Conservation (phyloP, 2,113 vertebrate genomes). For the Chaenocephalus aceratus region DNA sequence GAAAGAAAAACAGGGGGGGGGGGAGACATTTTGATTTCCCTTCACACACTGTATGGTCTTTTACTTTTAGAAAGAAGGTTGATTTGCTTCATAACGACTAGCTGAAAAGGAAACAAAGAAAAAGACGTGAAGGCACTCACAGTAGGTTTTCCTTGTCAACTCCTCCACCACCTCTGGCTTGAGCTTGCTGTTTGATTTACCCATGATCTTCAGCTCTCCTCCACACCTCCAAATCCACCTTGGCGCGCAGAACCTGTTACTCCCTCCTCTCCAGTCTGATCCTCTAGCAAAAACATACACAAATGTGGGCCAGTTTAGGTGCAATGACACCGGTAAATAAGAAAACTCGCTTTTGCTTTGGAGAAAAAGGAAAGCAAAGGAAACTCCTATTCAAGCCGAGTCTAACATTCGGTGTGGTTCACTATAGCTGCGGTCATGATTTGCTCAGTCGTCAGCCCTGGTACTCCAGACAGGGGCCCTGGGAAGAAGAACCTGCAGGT, state of each 20-base stretch:
- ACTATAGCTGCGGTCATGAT: slow-evolving; percentile 43
- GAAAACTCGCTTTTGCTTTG: slow-evolving; percentile 28
- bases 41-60: slow-evolving; percentile 12
- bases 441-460: slow-evolving; percentile 52
- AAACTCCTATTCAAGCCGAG: slow-evolving; percentile 49
- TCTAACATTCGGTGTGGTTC: slow-evolving; percentile 25
- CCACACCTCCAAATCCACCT: slow-evolving; percentile 68
- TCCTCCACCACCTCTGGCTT: slow-evolving; percentile 96
- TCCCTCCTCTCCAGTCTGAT: slow-evolving; percentile 60
- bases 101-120: slow-evolving; percentile 5
- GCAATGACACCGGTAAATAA: slow-evolving; percentile 2
- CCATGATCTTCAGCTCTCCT: slow-evolving; percentile 84
- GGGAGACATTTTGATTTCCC: slow-evolving; percentile 19
- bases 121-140: slow-evolving; percentile 82
- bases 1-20: slow-evolving; percentile 8
- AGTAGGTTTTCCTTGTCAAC: slow-evolving; percentile 94
- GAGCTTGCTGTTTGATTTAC: slow-evolving; percentile 96
- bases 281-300: slow-evolving; percentile 73
- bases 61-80: not conserved
- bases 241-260: slow-evolving; percentile 66
- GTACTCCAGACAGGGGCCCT: slow-evolving; percentile 49
- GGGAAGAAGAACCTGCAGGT: slow-evolving; percentile 42
- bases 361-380: not conserved
- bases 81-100: not conserved
- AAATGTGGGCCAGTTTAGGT: slow-evolving; percentile 53